Conservation (phyloP, 2,113 vertebrate genomes). For the Dermatemys mawii region DNA sequence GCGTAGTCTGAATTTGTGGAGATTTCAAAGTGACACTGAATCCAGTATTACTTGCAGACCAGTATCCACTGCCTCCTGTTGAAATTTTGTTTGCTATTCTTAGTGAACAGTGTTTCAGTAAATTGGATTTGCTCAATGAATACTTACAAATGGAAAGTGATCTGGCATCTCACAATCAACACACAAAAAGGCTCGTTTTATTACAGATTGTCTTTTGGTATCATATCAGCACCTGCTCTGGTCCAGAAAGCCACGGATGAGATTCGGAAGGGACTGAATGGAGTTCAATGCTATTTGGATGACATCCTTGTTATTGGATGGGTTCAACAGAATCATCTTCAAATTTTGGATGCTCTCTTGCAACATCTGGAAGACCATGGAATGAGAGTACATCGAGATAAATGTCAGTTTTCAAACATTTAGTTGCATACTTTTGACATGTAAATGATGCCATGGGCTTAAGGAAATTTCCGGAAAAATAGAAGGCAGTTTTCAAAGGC, state of each 20-base stretch:
- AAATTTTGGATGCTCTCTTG: neutral
- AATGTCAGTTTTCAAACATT: neutral
- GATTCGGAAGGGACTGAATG: neutral
- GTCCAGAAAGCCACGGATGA: too few species aligned
- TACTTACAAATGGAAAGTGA: too few species aligned
- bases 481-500: neutral
- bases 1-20: neutral
- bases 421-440: neutral
- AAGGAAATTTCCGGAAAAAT: neutral
- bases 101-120: too few species aligned
- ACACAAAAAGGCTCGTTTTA: too few species aligned
- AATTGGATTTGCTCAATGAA: too few species aligned
- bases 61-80: too few species aligned
- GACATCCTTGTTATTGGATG: neutral
- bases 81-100: too few species aligned
- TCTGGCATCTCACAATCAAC: too few species aligned
- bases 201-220: too few species aligned
- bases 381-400: neutral
- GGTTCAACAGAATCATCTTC: neutral
- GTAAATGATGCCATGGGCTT: neutral
- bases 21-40: neutral
- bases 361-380: neutral
- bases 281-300: neutral
- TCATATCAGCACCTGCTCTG: too few species aligned
- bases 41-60: neutral